Evolutionary conservation across 2,888 invertebrate genomes (phyloP), one percentile per base, ranked within the genome.

Genomic region (Dynastes hyllus): DNA sequence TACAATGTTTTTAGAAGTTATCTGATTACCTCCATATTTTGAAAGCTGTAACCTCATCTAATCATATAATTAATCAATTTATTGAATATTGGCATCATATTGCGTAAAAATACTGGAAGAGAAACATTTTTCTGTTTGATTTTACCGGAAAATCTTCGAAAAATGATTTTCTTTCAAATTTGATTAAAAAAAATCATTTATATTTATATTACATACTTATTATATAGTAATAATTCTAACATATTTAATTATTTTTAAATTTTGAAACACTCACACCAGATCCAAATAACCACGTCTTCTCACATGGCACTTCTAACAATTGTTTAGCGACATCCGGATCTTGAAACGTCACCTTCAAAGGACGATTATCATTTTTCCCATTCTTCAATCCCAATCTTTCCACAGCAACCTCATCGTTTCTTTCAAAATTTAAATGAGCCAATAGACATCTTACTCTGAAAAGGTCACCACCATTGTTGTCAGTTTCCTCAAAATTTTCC

Each of bases 261-360:
- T 16, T 53, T n/a, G 53, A 53, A 53, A 53, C 16, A 6, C 16
- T n/a, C 53, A 63, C 29, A 22, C 11, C 22, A 29, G 61, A 22
- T 63, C 29, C 61, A 8, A n/a, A 27, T 6, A 63, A 29, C 61
- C 11, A 63, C 11, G 27, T 27, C 27, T 29, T 29, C 22, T 63
- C 61, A 2, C 11, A 16, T 11, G 61, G 61, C 8, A 63, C 6
- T 63, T 29, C 27, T 13, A 63, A 8, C 3, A 63, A 22, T 0
- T 27, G 61, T 4, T 63, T 27, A 22, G 22, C 27, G 3, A 27
- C 22, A 3, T 22, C 22, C n/a, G 9, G 3, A 29, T 63, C 9
- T 11, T n/a, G 22, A 63, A 63, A 63, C 0, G 61, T 63, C 27
- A 63, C 61, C 29, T 63, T 63, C 11, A 63, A 63, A 8, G 61